Evolutionary conservation across 2,888 invertebrate genomes (phyloP), one percentile per base, ranked within the genome.

Genomic region (Hyposoter didymator): DNA sequence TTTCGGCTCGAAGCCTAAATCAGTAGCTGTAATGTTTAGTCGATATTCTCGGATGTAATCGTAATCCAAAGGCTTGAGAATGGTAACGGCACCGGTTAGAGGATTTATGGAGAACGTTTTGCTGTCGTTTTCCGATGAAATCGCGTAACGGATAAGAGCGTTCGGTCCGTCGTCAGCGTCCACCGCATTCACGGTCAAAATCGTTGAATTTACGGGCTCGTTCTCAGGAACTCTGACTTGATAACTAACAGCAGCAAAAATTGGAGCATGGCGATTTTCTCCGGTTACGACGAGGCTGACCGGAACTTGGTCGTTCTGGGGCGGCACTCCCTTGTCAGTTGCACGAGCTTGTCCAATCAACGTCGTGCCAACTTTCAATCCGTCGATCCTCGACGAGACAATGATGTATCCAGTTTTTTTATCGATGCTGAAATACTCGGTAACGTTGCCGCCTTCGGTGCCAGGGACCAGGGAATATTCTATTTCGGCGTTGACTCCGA

Each of bases 141-240:
- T 98, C 59, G 96, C 95, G 93, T 98, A 99, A 12, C 97, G 94
- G 0, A 99, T 95, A 95, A 98, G 96, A 6, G 99, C 99, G 93
- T 99, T 99, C 0, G 98, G 97, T 0, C 99, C 98, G 88, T 95
- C 95, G 91, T 99, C 99, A 84, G 95, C 95, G 93, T 99, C 99
- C 0, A 96, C 96, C 4, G 99, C 99, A 87, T 95, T 96, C 0
- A 99, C 96, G 0, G 97, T 97, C 4, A 98, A 94, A 88, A 99
- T 98, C 0, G 97, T 96, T 0, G 98, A 97, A 1, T 98, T 98
- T 0, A 98, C 94, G 0, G 97, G 97, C 92, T 98, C 98, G 93
- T 98, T 98, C 95, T 99, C 99, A 0, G 98, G 97, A 0, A 99
- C 97, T 85, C 98, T 97, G 0, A 98, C 98, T 94, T 98, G 97